Conservation (phyloP, 2,888 invertebrate species). For the Empis livida region DNA sequence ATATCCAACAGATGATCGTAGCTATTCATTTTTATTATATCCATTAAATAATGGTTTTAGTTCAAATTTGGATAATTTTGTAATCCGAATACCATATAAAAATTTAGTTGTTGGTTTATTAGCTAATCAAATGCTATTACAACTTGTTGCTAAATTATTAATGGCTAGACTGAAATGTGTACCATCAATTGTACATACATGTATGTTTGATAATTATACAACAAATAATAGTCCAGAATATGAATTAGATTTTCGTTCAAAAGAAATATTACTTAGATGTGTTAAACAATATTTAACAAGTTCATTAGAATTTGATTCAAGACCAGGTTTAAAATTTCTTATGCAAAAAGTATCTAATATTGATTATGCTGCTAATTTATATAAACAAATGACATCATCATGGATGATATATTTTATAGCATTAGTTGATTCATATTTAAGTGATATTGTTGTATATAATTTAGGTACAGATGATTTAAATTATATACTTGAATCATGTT, state of each 20-base stretch:
- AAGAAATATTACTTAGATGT: slow-evolving; percentile 58
- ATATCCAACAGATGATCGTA: slow-evolving; percentile 63
- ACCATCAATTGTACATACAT: slow-evolving; percentile 39
- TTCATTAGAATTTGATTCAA: slow-evolving; percentile 74
- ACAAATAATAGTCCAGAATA: slow-evolving; percentile 35
- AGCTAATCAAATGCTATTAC: slow-evolving; percentile 85
- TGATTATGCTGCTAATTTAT: slow-evolving; percentile 77
- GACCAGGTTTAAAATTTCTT: slow-evolving; percentile 86
- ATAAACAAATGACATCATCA: slow-evolving; percentile 82
- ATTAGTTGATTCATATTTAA: slow-evolving; percentile 70
- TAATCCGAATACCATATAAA: slow-evolving; percentile 74
- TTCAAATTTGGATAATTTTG: slow-evolving; percentile 62
- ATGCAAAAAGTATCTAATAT: slow-evolving; percentile 85
- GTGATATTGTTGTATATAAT: slow-evolving; percentile 51
- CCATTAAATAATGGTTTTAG: slow-evolving; percentile 58
- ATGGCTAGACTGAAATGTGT: slow-evolving; percentile 61
- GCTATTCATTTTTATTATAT: slow-evolving; percentile 79
- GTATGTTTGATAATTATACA: slow-evolving; percentile 35
- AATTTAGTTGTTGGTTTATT: slow-evolving; percentile 78
- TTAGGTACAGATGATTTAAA: slow-evolving; percentile 48
- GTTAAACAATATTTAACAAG: slow-evolving; percentile 70
- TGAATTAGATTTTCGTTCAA: slow-evolving; percentile 35
- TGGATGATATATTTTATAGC: slow-evolving; percentile 83
- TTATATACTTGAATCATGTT: slow-evolving; percentile 48
- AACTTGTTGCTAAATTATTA: slow-evolving; percentile 77